These are phyloP conservation scores for Coleophora deauratella DNA, from an alignment of 2,888 invertebrate genomes.

Conservation along the genomic window DNA sequence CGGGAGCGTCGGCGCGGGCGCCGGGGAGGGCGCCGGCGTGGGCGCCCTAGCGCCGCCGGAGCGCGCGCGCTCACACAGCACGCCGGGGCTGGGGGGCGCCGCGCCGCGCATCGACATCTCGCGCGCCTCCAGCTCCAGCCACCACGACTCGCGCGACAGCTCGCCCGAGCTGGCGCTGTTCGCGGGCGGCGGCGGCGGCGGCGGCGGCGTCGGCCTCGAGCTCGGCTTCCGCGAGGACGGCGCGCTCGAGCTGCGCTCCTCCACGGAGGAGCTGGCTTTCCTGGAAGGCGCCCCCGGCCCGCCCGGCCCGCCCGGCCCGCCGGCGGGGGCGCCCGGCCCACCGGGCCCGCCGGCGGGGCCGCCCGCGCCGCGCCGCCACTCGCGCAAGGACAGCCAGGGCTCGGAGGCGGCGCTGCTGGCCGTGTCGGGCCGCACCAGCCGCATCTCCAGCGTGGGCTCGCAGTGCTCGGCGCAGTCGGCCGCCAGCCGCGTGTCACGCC, in stretches of 20 bases:
- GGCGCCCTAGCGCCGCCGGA: constrained; percentile 40
- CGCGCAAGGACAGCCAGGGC: constrained; percentile 82
- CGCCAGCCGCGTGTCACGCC: constrained; percentile 47
- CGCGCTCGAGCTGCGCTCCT: constrained; percentile 87
- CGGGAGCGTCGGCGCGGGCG: constrained; percentile 22
- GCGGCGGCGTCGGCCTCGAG: constrained; percentile 39
- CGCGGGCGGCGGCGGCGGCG: constrained; percentile 53
- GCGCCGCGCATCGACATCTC: constrained; percentile 93
- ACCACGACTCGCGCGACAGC: constrained; percentile 89
- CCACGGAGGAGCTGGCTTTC: constrained; percentile 91
- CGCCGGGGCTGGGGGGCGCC: constrained; percentile 72
- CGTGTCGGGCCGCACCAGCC: constrained; percentile 86
- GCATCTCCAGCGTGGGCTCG: constrained; percentile 87
- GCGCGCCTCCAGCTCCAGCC: constrained; percentile 90
- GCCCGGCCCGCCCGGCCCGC: constrained; percentile 6
- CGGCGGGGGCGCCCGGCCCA: no score
- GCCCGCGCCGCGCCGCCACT: constrained; percentile 64
- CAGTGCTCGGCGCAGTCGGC: constrained; percentile 79
- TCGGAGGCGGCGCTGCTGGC: constrained; percentile 84
- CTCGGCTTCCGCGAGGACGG: constrained; percentile 83
- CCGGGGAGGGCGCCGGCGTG: constrained; percentile 20
- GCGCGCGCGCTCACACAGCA: constrained; percentile 59
- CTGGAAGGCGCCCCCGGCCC: constrained; percentile 74
- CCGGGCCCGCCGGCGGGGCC: constrained; percentile 34
- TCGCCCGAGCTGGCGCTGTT: constrained; percentile 89